These are phyloP conservation scores for Caenorhabditis sp. DNA, from an alignment of 2,888 invertebrate species.

Conservation along the genomic window DNA sequence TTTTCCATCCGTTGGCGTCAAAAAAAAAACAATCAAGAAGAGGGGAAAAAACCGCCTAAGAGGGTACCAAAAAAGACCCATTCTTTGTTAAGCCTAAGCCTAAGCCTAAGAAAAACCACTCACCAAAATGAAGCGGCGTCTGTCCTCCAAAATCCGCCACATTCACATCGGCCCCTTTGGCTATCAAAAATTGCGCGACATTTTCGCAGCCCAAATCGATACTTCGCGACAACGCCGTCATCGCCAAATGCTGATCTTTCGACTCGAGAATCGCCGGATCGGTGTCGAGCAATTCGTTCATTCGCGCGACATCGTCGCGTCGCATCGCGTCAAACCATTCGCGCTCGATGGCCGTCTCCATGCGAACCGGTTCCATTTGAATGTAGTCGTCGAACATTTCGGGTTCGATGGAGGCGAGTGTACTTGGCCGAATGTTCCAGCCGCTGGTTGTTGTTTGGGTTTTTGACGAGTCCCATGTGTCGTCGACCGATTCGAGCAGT, in stretches of 20 bases:
- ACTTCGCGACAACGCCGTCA: constrained; percentile 53
- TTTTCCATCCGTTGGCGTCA: too few relatives aligned
- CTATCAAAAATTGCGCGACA: constrained; percentile 30
- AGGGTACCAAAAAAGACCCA: too few relatives aligned
- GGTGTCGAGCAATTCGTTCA: constrained; percentile 15
- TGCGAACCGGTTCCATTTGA: constrained; percentile 12
- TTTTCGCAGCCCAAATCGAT: constrained; percentile 40
- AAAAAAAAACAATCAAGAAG: too few relatives aligned
- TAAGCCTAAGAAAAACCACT: constrained; percentile 6
- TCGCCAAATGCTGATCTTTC: constrained; percentile 37
- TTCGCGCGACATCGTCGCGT: constrained; percentile 15
- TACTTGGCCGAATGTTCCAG: constrained; percentile 27
- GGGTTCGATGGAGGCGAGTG: constrained; percentile 15
- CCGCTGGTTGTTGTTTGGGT: neutral
- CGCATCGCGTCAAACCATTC: constrained; percentile 44
- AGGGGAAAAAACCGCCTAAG: too few relatives aligned
- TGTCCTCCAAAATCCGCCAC: constrained; percentile 54
- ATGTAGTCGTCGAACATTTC: constrained; percentile 38
- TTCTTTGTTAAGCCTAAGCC: too few relatives aligned
- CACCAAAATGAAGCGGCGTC: constrained; percentile 62
- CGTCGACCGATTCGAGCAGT: constrained; percentile 12
- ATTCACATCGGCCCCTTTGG: constrained; percentile 51
- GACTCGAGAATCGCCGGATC: constrained; percentile 24
- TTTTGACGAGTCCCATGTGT: constrained; percentile 23
- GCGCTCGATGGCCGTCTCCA: constrained; percentile 29